Percentiles rank a stretch among this genome's conserved stretches.
Evolutionary conservation across 2,888 invertebrate genomes (phyloP).

Genomic region (Pollenia amentaria): DNA sequence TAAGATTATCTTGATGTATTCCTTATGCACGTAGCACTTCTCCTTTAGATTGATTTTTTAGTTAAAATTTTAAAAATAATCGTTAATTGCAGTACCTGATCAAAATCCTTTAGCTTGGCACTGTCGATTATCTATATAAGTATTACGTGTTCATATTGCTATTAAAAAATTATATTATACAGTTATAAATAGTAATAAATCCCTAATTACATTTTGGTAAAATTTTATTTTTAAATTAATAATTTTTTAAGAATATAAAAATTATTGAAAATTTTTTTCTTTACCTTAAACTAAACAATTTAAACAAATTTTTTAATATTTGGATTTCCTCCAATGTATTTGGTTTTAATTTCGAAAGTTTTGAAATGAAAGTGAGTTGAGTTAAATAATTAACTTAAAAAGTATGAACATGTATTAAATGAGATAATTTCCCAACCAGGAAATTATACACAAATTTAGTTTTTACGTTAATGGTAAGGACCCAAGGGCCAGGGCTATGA

Average conservation of each 20-base stretch:
- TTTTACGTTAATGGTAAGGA: slow-evolving; percentile 27
- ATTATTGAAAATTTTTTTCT: slow-evolving; percentile 37
- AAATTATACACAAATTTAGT: slow-evolving; percentile 21
- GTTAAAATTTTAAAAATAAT: too few relatives aligned
- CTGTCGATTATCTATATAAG: too few relatives aligned
- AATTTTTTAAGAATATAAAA: neutral
- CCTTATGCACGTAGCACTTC: too few relatives aligned
- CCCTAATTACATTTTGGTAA: too few relatives aligned
- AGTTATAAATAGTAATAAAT: too few relatives aligned
- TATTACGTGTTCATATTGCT: too few relatives aligned
- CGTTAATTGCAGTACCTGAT: too few relatives aligned
- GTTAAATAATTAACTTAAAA: slow-evolving; percentile 8
- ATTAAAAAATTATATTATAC: too few relatives aligned
- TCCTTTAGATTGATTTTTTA: too few relatives aligned
- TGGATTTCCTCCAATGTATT: slow-evolving; percentile 37
- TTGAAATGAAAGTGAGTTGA: neutral
- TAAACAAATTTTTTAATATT: slow-evolving; percentile 9
- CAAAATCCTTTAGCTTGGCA: too few relatives aligned
- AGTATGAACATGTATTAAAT: slow-evolving; percentile 10
- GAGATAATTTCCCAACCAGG: neutral
- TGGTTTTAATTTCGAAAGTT: slow-evolving; percentile 25
- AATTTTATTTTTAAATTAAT: too few relatives aligned
- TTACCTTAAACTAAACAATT: slow-evolving; percentile 14
- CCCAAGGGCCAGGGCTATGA: neutral
- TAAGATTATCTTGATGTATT: too few relatives aligned